phyloP scores from a whole-genome alignment of 1,140 invertebrate genomes.

The Batillaria attramentaria region DNA sequence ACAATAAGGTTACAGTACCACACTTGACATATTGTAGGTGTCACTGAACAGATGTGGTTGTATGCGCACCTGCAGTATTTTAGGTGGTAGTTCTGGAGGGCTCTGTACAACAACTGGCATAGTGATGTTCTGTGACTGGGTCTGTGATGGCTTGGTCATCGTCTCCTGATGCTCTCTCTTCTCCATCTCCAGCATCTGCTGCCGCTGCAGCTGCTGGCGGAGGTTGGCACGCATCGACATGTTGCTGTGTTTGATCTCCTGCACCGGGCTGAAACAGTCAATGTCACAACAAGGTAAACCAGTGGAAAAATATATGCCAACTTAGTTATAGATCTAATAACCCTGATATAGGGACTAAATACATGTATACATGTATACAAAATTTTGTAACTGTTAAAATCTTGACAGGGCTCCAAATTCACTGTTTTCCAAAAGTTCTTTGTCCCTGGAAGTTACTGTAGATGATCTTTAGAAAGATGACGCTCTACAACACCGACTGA shows the following conservation, averaged over 20 bases:
- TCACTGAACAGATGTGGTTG: too few species aligned
- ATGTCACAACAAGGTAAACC: neutral
- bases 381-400: too few species aligned
- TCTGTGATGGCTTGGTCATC: slow-evolving; percentile 33
- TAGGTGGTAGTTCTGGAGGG: slow-evolving; percentile 73
- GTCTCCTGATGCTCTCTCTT: slow-evolving; percentile 74
- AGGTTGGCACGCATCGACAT: slow-evolving; percentile 86
- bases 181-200: slow-evolving; percentile 83
- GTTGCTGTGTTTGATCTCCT: slow-evolving; percentile 79
- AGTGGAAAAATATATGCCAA: neutral
- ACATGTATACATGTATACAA: too few species aligned
- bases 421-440: too few species aligned
- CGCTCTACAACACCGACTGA: too few species aligned
- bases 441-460: too few species aligned
- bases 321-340: too few species aligned
- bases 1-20: too few species aligned
- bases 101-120: slow-evolving; percentile 67
- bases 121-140: slow-evolving; percentile 64
- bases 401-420: too few species aligned
- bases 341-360: too few species aligned
- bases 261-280: slow-evolving; percentile 80
- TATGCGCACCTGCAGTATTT: slow-evolving; percentile 51
- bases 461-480: too few species aligned
- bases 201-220: slow-evolving; percentile 88
- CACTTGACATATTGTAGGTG: too few species aligned